phyloP scores from a whole-genome alignment of 2,888 invertebrate genomes.

The Protula sp. region DNA sequence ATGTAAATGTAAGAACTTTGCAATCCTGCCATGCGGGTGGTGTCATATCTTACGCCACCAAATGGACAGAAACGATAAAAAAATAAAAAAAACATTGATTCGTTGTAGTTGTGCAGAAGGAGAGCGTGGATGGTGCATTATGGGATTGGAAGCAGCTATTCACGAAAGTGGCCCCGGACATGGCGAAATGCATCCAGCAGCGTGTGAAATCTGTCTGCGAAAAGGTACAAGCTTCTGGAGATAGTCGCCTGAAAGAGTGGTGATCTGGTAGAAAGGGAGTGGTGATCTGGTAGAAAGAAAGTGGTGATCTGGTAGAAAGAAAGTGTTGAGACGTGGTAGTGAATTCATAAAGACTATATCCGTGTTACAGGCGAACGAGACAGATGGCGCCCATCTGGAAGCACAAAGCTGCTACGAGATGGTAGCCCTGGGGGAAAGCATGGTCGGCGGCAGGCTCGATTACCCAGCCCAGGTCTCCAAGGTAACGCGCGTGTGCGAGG shows the following conservation, averaged over 20 bases:
- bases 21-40: neutral
- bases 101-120: slow-evolving; percentile 1
- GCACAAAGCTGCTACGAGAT: neutral
- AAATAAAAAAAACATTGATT: no score
- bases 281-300: no score
- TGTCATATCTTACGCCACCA: neutral
- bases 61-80: neutral
- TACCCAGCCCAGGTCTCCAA: neutral
- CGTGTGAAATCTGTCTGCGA: no score
- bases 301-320: no score
- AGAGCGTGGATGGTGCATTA: slow-evolving; percentile 9
- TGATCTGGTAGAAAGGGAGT: no score
- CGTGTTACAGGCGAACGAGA: neutral
- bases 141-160: slow-evolving; percentile 47
- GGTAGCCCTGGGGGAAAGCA: neutral
- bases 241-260: no score
- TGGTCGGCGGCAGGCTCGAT: neutral
- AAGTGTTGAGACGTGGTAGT: no score
- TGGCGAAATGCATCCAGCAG: no score
- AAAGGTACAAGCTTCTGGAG: no score
- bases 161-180: slow-evolving; percentile 36
- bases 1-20: neutral
- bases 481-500: no score
- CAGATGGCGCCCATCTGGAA: neutral
- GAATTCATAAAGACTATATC: no score